Base-by-base conservation (phyloP, 2,888 invertebrate genomes). In the Machimus atricapillus region DNA sequence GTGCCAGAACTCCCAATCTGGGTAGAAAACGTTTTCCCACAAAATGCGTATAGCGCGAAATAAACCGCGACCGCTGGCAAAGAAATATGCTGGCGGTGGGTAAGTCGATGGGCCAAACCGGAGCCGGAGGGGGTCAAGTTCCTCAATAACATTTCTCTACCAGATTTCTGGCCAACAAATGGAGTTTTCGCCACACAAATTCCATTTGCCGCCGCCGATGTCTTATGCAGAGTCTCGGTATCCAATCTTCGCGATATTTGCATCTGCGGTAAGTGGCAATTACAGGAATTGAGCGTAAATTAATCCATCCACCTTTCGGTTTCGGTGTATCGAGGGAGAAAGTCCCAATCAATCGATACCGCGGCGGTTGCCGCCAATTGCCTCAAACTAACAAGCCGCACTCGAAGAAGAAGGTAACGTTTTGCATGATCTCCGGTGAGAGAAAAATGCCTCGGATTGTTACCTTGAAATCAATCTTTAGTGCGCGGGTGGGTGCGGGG, bases 221-320 rank as follows among this genome's bases (percentile, higher is more conserved):
- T n/a, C 52, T 52, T 16, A 6, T n/a, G 6, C 14, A 1, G n/a
- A 19, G 27, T 12, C 8, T n/a, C 7, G 23, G 12, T 23, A 79
- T 79, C 52, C 79, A 79, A 79, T 79, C 52, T 52, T 40, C 79
- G 31, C 52, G 52, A 31, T 79, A 79, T 79, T 79, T 79, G 52
- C 52, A 79, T 79, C 79, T 79, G 79, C 79, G 79, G 79, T 79
- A 79, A 79, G 27, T 52, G 52, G 52, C 40, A 79, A 79, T 79
- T 79, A 79, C 79, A 27, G 52, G 46, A 79, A 79, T 66, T 66
- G 66, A 66, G 66, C 52, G 79, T 79, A 79, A 79, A 79, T 79
- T 79, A 46, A 79, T 79, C 79, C 79, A 52, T 79, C 52, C 79
- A 79, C 79, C 79, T 79, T 79, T 79, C 79, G 52, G 52, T 52